phyloP scores from a whole-genome alignment of 2,113 vertebrate genomes.

The Astur gentilis region DNA sequence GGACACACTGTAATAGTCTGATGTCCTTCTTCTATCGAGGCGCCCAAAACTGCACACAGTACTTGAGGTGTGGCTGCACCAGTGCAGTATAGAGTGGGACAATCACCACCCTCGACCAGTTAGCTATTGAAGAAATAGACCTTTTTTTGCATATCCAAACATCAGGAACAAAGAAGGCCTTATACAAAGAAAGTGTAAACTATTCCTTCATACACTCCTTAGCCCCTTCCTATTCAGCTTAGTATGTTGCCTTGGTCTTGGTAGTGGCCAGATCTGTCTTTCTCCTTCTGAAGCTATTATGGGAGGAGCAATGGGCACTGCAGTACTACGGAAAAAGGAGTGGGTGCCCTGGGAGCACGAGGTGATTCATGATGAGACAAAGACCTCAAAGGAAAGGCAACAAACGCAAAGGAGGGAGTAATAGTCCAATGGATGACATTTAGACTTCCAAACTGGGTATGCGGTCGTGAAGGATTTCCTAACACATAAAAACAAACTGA shows the following conservation, averaged over 20 bases:
- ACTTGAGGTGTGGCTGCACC: accelerated
- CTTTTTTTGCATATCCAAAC: neutral
- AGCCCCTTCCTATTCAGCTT: neutral
- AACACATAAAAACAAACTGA: neutral
- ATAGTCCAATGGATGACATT: neutral
- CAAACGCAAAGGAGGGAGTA: neutral
- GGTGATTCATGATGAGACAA: neutral
- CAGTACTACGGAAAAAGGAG: neutral
- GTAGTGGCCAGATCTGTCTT: neutral
- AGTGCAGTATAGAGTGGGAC: neutral
- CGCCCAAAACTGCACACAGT: neutral
- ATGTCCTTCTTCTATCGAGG: neutral
- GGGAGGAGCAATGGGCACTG: neutral
- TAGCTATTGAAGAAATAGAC: neutral
- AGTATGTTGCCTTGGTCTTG: neutral
- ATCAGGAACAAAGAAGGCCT: neutral
- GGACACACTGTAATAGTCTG: neutral
- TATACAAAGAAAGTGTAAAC: neutral
- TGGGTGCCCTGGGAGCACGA: neutral
- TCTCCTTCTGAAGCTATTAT: neutral
- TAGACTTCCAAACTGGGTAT: neutral
- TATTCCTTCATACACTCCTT: neutral
- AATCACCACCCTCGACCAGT: neutral
- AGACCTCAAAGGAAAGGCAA: neutral
- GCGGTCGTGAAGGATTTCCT: neutral